phyloP scores from a whole-genome alignment of 2,888 invertebrate species.

The Anoplius nigerrimus region DNA sequence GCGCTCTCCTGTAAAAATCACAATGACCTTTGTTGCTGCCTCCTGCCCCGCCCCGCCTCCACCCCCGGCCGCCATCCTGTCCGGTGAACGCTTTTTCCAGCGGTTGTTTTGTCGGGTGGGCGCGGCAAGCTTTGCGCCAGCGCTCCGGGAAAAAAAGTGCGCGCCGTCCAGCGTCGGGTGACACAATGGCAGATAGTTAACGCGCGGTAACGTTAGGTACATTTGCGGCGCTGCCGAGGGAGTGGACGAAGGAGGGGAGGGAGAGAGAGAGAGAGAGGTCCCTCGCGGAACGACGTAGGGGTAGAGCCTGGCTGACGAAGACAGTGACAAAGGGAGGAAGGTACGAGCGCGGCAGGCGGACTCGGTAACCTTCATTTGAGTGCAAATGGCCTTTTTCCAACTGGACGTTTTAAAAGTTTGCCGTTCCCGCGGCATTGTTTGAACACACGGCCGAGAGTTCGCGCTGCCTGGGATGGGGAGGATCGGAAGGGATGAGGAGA shows the following conservation, averaged over 20 bases:
- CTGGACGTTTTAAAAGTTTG: constrained; percentile 59
- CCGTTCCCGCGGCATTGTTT: constrained; percentile 56
- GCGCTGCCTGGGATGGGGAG: constrained; percentile 7
- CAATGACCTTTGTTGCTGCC: constrained; percentile 9
- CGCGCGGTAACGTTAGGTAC: constrained; percentile 30
- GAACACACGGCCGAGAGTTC: constrained; percentile 28
- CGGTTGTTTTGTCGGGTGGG: constrained; percentile 4
- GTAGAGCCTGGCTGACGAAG: constrained; percentile 2
- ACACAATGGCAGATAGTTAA: constrained; percentile 55
- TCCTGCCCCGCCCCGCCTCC: not conserved
- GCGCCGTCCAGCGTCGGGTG: constrained; percentile 24
- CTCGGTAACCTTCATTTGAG: constrained; percentile 49
- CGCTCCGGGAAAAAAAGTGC: constrained; percentile 15
- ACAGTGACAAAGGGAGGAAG: not conserved
- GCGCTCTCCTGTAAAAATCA: constrained; percentile 5
- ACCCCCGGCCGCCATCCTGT: not conserved
- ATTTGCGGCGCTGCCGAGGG: not conserved
- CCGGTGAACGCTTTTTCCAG: not conserved
- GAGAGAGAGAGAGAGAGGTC: too few species aligned
- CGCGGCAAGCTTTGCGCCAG: constrained; percentile 10
- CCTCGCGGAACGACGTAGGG: not conserved
- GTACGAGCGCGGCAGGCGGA: constrained; percentile 14
- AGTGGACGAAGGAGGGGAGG: not conserved
- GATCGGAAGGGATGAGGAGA: constrained; percentile 16
- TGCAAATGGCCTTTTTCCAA: constrained; percentile 55